Conservation (phyloP, 2,113 vertebrate genomes). For the Reinhardtius hippoglossoides region DNA sequence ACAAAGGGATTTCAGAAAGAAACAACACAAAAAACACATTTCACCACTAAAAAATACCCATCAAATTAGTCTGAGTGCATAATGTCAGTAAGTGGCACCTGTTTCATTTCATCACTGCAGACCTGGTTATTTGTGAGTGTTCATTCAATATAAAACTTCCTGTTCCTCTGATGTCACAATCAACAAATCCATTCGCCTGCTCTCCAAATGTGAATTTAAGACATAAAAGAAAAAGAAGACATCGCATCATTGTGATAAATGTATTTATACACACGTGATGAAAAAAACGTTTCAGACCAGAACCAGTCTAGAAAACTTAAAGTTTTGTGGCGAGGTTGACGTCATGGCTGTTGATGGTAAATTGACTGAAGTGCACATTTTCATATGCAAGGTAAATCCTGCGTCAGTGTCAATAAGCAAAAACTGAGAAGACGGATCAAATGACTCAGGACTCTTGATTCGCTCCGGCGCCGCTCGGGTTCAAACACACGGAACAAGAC, state of each 20-base stretch:
- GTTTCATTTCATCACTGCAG: slow-evolving; percentile 33
- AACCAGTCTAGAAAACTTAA: too few relatives aligned
- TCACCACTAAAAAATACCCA: slow-evolving; percentile 47
- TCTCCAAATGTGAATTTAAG: slow-evolving; percentile 44
- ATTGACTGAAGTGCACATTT: too few relatives aligned
- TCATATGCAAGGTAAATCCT: too few relatives aligned
- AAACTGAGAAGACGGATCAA: slow-evolving; percentile 25
- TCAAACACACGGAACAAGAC: slow-evolving; percentile 41
- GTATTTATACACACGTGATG: slow-evolving; percentile 18
- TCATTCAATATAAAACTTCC: slow-evolving; percentile 38
- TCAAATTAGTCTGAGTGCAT: slow-evolving; percentile 59
- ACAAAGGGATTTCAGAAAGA: slow-evolving; percentile 54
- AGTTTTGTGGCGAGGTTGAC: too few relatives aligned
- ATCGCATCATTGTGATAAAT: slow-evolving; percentile 36
- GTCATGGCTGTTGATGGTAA: too few relatives aligned
- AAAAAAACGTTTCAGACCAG: slow-evolving; percentile 11
- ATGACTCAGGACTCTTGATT: slow-evolving; percentile 47
- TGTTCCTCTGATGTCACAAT: slow-evolving; percentile 31
- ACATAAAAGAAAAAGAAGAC: slow-evolving; percentile 32
- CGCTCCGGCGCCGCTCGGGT: slow-evolving; percentile 28
- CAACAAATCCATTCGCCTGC: slow-evolving; percentile 20
- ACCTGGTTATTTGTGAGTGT: slow-evolving; percentile 23
- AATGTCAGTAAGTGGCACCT: slow-evolving; percentile 53
- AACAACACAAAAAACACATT: slow-evolving; percentile 2
- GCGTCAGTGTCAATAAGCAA: not conserved